phyloP scores from a whole-genome alignment of 2,888 invertebrate species.

The Eilema caniola region DNA sequence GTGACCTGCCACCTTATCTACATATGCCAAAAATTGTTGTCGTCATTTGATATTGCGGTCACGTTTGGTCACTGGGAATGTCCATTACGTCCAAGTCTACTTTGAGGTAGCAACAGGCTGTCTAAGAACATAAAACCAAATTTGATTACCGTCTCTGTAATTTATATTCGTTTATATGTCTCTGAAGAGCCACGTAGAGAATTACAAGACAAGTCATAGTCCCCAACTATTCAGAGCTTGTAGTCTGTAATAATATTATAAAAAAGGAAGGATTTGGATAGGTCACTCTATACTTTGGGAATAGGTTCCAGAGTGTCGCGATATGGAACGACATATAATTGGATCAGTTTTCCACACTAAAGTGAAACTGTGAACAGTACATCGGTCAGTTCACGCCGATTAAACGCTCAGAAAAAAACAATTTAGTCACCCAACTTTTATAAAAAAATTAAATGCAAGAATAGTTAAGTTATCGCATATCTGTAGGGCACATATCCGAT shows the following conservation, averaged over 20 bases:
- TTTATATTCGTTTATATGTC: neutral
- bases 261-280: too few species aligned
- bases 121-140: neutral
- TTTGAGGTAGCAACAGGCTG: neutral
- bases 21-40: neutral
- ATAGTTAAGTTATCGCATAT: neutral
- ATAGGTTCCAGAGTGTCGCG: too few species aligned
- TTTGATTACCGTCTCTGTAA: neutral
- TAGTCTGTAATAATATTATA: too few species aligned
- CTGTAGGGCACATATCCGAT: constrained; percentile 37
- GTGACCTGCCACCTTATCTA: neutral
- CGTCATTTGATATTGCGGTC: neutral
- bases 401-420: neutral
- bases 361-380: too few species aligned
- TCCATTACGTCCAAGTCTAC: too few species aligned
- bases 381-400: neutral
- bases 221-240: too few species aligned
- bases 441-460: neutral
- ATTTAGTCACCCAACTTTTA: neutral
- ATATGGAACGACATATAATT: too few species aligned
- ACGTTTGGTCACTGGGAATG: constrained; percentile 7
- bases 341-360: too few species aligned
- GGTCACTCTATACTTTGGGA: too few species aligned
- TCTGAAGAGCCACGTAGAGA: too few species aligned
- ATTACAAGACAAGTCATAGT: too few species aligned